Evolutionary conservation across 64 coral and sea anemone genomes (phyloP).

Genomic region (Platygyra sinensis): DNA sequence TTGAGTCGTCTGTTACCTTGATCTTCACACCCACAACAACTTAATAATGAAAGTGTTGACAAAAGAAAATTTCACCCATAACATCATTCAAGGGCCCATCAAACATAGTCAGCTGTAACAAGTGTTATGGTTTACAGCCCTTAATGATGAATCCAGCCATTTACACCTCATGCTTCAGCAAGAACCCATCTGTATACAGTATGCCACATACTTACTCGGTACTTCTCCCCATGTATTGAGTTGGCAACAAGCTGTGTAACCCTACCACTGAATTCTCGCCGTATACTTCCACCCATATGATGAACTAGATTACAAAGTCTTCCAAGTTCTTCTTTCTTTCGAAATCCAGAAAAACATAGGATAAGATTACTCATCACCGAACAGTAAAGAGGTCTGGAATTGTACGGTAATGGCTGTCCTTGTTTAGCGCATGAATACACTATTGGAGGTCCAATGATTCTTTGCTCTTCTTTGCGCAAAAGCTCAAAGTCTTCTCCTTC

Average conservation of each 20-base stretch:
- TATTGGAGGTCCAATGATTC: slow-evolving; percentile 92
- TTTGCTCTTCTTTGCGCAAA: slow-evolving; percentile 83
- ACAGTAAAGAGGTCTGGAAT: slow-evolving; percentile 90
- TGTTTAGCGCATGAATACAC: slow-evolving; percentile 73
- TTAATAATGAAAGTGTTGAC: no score
- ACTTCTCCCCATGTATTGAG: slow-evolving; percentile 95
- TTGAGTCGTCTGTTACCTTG: no score
- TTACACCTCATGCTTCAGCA: no score
- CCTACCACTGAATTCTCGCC: slow-evolving; percentile 91
- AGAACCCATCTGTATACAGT: neutral
- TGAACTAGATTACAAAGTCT: slow-evolving; percentile 92
- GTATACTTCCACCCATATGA: slow-evolving; percentile 97
- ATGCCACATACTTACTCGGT: slow-evolving; percentile 65
- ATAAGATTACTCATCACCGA: slow-evolving; percentile 84
- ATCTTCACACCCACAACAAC: no score
- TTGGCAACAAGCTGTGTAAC: slow-evolving; percentile 96
- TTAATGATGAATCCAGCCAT: no score
- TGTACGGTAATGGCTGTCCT: slow-evolving; percentile 81
- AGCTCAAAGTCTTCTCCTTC: slow-evolving; percentile 93
- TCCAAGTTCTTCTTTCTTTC: slow-evolving; percentile 89
- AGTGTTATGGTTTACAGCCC: no score
- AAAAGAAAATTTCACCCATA: no score
- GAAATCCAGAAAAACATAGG: slow-evolving; percentile 95
- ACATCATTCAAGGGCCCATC: no score
- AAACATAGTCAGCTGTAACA: no score